Evolutionary conservation across 2,888 invertebrate species (phyloP).

Genomic region (Plagodis pulveraria): DNA sequence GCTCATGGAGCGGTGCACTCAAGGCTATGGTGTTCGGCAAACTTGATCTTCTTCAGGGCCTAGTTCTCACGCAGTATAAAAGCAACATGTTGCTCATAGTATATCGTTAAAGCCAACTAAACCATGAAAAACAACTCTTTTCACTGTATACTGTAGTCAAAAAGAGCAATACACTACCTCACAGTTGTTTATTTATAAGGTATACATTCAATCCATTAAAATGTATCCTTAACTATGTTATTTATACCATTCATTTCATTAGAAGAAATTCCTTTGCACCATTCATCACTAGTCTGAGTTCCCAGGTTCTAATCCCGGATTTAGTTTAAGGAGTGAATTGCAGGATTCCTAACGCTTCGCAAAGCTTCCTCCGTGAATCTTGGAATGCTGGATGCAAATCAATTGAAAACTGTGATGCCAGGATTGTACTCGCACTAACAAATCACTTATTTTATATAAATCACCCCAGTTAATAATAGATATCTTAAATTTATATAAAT

Average conservation of each 20-base stretch:
- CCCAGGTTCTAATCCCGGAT: constrained; percentile 61
- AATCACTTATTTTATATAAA: not conserved
- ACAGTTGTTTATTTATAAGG: too few species aligned
- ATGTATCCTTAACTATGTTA: constrained; percentile 6
- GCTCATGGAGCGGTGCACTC: too few species aligned
- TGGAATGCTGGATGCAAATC: constrained; percentile 70
- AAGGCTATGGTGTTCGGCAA: too few species aligned
- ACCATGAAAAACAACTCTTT: too few species aligned
- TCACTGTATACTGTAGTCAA: too few species aligned
- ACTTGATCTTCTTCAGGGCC: too few species aligned
- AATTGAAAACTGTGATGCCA: constrained; percentile 57
- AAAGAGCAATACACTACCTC: too few species aligned
- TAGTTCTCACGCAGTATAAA: too few species aligned
- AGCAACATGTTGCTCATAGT: too few species aligned
- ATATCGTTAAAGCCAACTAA: too few species aligned
- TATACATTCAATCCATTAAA: not conserved
- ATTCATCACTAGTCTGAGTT: constrained; percentile 44
- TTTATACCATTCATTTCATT: constrained; percentile 25
- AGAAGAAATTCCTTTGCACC: constrained; percentile 50
- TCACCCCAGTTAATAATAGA: too few species aligned
- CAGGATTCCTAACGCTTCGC: constrained; percentile 59
- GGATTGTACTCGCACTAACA: not conserved
- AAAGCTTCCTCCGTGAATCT: constrained; percentile 53
- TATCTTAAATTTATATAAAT: too few species aligned
- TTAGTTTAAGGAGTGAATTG: constrained; percentile 65